Evolutionary conservation across 2,113 vertebrate species (phyloP).

Genomic region (Pangasianodon gigas): DNA sequence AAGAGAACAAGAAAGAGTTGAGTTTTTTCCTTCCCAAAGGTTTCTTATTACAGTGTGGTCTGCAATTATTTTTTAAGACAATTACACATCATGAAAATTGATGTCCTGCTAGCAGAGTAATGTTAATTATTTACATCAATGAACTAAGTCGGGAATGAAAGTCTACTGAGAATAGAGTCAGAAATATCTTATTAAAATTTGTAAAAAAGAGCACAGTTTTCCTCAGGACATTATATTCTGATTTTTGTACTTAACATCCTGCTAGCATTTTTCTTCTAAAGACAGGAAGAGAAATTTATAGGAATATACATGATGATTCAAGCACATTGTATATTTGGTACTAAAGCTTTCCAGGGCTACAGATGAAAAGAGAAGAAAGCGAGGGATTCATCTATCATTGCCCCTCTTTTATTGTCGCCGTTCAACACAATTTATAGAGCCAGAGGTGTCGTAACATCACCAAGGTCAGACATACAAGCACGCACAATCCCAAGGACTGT

Average conservation of each 20-base stretch:
- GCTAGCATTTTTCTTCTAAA: background rate
- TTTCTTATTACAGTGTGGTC: background rate
- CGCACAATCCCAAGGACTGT: background rate
- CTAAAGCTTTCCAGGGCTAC: background rate
- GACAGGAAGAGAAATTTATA: background rate
- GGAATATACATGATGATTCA: background rate
- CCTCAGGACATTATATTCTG: background rate
- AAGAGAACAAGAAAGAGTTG: too few species aligned
- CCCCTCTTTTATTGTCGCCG: background rate
- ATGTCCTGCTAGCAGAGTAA: slow-evolving; percentile 18
- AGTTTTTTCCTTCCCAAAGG: background rate
- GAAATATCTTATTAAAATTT: background rate
- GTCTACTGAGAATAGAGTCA: background rate
- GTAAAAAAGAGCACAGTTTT: background rate
- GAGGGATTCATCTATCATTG: background rate
- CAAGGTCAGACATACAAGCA: background rate
- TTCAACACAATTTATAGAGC: background rate
- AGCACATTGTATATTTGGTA: background rate
- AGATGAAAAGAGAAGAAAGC: background rate
- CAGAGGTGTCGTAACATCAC: background rate
- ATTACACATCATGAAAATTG: slow-evolving; percentile 32
- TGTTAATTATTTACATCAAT: slow-evolving; percentile 42
- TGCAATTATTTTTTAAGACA: slow-evolving; percentile 33
- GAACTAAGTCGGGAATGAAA: slow-evolving; percentile 15
- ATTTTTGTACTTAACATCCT: background rate